phyloP scores from a whole-genome alignment of 2,888 invertebrate genomes.

The Lasioglossum lativentre region DNA sequence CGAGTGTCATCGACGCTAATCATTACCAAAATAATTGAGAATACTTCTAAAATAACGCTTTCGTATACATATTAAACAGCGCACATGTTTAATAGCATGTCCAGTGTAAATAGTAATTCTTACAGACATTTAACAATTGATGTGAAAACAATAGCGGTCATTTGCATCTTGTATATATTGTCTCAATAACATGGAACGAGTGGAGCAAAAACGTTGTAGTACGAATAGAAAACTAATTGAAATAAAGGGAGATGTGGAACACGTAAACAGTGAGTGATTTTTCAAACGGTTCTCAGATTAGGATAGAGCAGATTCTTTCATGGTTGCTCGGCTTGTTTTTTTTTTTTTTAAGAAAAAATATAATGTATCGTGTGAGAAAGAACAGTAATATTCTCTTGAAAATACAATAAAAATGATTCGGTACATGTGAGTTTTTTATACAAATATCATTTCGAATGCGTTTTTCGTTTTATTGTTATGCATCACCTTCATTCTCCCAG shows the following conservation, averaged over 20 bases:
- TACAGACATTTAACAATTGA: neutral
- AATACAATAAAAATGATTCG: neutral
- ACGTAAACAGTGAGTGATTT: slow-evolving; percentile 2
- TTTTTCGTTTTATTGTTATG: slow-evolving; percentile 39
- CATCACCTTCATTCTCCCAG: slow-evolving; percentile 17
- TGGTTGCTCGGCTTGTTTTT: neutral
- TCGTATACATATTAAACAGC: neutral
- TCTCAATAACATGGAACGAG: slow-evolving; percentile 24
- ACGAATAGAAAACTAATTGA: slow-evolving; percentile 23
- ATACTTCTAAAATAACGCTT: slow-evolving; percentile 1
- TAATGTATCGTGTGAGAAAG: neutral
- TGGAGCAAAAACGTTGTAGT: slow-evolving; percentile 21
- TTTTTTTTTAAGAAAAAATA: neutral
- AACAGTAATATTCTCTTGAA: neutral
- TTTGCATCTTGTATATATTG: slow-evolving; percentile 38
- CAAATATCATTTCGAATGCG: slow-evolving; percentile 11
- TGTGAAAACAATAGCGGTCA: slow-evolving; percentile 6
- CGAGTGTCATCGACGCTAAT: neutral
- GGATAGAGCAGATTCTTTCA: neutral
- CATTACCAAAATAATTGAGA: slow-evolving; percentile 9
- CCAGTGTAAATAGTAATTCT: slow-evolving; percentile 44
- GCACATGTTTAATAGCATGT: slow-evolving; percentile 1
- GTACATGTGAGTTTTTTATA: neutral
- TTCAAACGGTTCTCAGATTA: neutral
- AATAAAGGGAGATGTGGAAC: slow-evolving; percentile 42